These are phyloP conservation scores for Halichoeres trimaculatus DNA, from an alignment of 2,113 vertebrate genomes.

Conservation along the genomic window DNA sequence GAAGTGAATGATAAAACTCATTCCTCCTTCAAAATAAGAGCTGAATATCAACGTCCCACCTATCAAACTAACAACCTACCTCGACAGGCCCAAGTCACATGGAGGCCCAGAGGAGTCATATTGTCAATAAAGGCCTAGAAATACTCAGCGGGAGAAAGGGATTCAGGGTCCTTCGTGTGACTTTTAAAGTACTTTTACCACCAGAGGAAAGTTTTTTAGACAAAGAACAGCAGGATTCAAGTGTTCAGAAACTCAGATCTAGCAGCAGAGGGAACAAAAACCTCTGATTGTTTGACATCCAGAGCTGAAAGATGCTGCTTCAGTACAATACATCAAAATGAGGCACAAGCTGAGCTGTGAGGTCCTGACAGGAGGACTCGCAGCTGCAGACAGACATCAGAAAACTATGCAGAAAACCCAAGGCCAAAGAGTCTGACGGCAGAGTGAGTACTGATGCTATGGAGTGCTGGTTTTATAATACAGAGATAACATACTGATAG, in stretches of 20 bases:
- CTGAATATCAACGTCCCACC: slow-evolving; percentile 13
- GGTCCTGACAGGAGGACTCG: not conserved
- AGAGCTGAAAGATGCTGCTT: not conserved
- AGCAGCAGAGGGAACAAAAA: slow-evolving; percentile 8
- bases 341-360: slow-evolving; percentile 53
- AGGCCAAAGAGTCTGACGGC: slow-evolving; percentile 14
- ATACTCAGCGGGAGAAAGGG: not conserved
- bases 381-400: not conserved
- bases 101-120: not conserved
- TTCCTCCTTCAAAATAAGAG: slow-evolving; percentile 52
- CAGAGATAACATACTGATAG: not conserved
- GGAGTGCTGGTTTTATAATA: slow-evolving; percentile 45
- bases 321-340: slow-evolving; percentile 11
- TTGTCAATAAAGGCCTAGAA: slow-evolving; percentile 30
- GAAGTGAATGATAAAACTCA: slow-evolving; percentile 81
- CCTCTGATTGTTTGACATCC: slow-evolving; percentile 14
- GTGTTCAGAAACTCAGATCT: slow-evolving; percentile 11
- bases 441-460: not conserved
- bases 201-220: not conserved
- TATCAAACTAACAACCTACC: too few relatives aligned
- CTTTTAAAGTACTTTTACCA: slow-evolving; percentile 16
- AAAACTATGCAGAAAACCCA: not conserved
- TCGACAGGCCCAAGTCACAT: slow-evolving; percentile 32
- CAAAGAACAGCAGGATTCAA: not conserved
- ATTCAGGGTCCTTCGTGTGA: slow-evolving; percentile 9